Conservation (phyloP, 2,797 vertebrate species). For the Pristis pectinata region DNA sequence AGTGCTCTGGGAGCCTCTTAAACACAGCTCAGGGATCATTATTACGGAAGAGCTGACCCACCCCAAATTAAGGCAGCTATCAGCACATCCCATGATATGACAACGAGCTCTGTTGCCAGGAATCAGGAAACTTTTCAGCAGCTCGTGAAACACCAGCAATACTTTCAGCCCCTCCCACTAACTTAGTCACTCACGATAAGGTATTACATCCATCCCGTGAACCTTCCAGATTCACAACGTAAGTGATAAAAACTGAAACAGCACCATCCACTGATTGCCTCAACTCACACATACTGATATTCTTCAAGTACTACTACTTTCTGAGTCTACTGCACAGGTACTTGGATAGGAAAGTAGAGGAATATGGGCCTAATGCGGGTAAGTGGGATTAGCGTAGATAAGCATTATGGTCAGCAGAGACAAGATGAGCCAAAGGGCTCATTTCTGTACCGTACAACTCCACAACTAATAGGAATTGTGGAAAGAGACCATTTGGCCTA, state of each 20-base stretch:
- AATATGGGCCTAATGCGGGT: no score
- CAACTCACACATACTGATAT: background rate
- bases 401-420: no score
- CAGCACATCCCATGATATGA: background rate
- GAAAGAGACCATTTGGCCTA: background rate
- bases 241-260: background rate
- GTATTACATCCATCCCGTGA: background rate
- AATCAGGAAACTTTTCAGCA: background rate
- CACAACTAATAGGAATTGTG: background rate
- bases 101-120: background rate
- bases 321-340: no score
- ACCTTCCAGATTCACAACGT: background rate
- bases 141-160: background rate
- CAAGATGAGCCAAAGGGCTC: no score
- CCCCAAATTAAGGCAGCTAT: background rate
- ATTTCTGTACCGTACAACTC: no score
- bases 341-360: no score
- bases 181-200: background rate
- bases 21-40: no score
- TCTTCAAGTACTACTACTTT: background rate
- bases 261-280: background rate
- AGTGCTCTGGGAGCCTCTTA: background rate
- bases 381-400: no score
- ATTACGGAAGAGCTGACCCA: background rate
- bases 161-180: background rate